Conservation (phyloP, 1,140 invertebrate genomes). For the Papilio glaucus region DNA sequence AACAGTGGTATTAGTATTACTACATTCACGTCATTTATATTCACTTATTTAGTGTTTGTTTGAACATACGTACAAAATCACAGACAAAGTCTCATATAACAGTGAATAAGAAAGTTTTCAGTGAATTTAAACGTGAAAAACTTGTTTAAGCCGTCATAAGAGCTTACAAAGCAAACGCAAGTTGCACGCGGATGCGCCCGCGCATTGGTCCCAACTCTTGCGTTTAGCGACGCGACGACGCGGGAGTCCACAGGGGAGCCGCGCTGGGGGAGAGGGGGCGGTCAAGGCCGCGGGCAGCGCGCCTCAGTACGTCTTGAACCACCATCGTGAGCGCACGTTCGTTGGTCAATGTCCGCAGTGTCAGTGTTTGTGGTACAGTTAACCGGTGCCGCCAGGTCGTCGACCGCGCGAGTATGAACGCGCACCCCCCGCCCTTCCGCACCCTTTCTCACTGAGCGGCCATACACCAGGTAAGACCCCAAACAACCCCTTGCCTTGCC, state of each 20-base stretch:
- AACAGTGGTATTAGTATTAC: not conserved
- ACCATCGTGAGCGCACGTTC: constrained; percentile 41
- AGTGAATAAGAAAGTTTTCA: constrained; percentile 21
- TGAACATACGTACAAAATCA: not conserved
- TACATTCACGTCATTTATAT: not conserved
- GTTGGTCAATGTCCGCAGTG: constrained; percentile 41
- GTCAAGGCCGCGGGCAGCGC: constrained; percentile 70
- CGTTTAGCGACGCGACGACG: constrained; percentile 37
- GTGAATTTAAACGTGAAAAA: not conserved
- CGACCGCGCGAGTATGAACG: constrained; percentile 74
- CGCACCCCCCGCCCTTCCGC: constrained; percentile 51
- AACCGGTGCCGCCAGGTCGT: constrained; percentile 61
- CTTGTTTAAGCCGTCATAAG: not conserved
- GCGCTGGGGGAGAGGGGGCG: constrained; percentile 49
- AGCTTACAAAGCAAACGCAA: constrained; percentile 4
- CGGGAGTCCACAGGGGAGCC: constrained; percentile 36
- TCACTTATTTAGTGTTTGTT: not conserved
- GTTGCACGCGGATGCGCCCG: constrained; percentile 49
- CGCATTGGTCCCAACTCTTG: constrained; percentile 17
- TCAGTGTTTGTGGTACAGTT: constrained; percentile 68
- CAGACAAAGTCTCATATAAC: not conserved
- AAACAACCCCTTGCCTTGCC: not conserved
- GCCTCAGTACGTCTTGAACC: constrained; percentile 55
- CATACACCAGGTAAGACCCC: constrained; percentile 61
- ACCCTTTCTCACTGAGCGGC: constrained; percentile 54